These are phyloP conservation scores for Sepiola atlantica DNA, from an alignment of 2,888 invertebrate species.

Conservation along the genomic window DNA sequence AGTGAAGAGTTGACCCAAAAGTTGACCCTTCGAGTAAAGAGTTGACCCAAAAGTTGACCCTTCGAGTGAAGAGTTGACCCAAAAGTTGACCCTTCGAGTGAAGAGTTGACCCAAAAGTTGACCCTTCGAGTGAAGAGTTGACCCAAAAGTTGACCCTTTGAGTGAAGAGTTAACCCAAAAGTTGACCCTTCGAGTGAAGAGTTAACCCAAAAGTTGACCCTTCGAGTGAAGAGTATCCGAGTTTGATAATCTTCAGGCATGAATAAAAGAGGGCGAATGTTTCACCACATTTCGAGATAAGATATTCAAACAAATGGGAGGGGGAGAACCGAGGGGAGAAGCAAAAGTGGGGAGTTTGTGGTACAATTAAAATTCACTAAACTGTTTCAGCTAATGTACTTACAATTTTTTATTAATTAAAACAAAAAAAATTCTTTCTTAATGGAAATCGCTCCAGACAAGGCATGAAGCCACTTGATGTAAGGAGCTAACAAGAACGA, in stretches of 20 bases:
- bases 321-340: background rate
- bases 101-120: too few species aligned
- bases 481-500: too few species aligned
- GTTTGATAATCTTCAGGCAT: slow-evolving; percentile 12
- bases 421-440: too few species aligned
- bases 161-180: too few species aligned
- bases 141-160: background rate
- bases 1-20: too few species aligned
- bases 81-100: background rate
- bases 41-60: background rate
- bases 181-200: too few species aligned
- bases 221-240: background rate
- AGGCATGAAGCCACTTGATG: too few species aligned
- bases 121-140: too few species aligned
- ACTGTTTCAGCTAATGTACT: background rate
- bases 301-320: background rate
- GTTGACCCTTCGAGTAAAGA: too few species aligned
- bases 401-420: background rate
- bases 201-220: background rate
- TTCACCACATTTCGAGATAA: background rate
- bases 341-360: too few species aligned
- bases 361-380: background rate
- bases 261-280: background rate
- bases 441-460: too few species aligned
- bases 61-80: too few species aligned